A percentile compares a stretch with the other conserved stretches of the same genome.
Evolutionary conservation across 2,888 invertebrate species (phyloP).

Genomic region (Andrena fulva): DNA sequence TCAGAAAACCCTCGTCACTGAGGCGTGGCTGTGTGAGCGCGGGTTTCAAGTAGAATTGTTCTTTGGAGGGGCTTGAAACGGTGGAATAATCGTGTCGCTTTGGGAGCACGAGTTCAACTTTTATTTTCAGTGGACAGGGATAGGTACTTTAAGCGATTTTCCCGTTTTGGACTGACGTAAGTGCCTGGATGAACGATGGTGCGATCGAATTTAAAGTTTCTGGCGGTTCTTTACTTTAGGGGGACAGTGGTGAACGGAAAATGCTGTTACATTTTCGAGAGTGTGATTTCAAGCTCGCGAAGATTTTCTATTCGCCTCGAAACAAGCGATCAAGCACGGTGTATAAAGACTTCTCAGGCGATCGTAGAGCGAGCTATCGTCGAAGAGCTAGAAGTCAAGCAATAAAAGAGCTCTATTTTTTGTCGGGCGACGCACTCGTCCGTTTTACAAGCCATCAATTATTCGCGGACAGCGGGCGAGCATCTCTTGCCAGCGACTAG

Average conservation of each 20-base stretch:
- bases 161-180: not conserved
- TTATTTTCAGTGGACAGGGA: slow-evolving; percentile 1
- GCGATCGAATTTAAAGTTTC: too few relatives aligned
- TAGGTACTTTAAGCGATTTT: not conserved
- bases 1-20: slow-evolving; percentile 57
- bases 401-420: slow-evolving; percentile 22
- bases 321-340: not conserved
- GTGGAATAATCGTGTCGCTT: not conserved
- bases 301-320: not conserved
- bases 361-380: not conserved
- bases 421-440: slow-evolving; percentile 24
- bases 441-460: slow-evolving; percentile 55
- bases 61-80: not conserved
- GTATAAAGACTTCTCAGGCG: not conserved
- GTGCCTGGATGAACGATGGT: not conserved
- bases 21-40: not conserved
- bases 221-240: too few relatives aligned
- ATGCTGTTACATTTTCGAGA: not conserved
- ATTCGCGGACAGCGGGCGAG: slow-evolving; percentile 24
- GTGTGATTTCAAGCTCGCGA: not conserved
- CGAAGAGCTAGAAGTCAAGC: not conserved
- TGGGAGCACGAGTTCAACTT: not conserved
- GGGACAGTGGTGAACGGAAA: too few relatives aligned
- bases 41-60: not conserved
- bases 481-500: not conserved